phyloP scores from a whole-genome alignment of 2,113 vertebrate species.

The Coptodon bakossiorum region DNA sequence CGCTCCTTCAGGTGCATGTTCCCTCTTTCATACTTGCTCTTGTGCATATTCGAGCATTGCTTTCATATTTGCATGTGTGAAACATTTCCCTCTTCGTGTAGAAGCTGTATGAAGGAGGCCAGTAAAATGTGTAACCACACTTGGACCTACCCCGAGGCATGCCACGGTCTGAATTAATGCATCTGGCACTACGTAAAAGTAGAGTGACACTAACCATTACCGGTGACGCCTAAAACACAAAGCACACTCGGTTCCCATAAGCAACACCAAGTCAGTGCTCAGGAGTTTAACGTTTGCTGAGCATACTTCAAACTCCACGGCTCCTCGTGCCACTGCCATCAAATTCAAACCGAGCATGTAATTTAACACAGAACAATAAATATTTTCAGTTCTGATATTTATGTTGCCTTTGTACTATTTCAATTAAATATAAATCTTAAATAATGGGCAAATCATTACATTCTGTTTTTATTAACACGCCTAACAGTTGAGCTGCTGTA shows the following conservation, averaged over 20 bases:
- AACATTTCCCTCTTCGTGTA: constrained; percentile 11
- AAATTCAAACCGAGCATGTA: neutral
- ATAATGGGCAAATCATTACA: neutral
- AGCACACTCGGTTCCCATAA: constrained; percentile 44
- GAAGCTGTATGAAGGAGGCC: constrained; percentile 10
- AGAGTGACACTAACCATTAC: constrained; percentile 61
- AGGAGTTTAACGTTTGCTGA: constrained; percentile 9
- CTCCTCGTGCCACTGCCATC: neutral
- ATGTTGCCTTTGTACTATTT: neutral
- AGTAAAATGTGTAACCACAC: constrained; percentile 14
- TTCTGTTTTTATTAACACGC: neutral
- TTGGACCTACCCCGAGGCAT: constrained; percentile 12
- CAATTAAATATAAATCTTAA: neutral
- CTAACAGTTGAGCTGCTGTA: neutral
- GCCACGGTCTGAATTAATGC: constrained; percentile 21
- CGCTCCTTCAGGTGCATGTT: neutral
- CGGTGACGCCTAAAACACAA: constrained; percentile 49
- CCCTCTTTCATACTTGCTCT: neutral
- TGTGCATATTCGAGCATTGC: neutral
- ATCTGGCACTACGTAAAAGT: constrained; percentile 47
- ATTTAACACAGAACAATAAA: neutral
- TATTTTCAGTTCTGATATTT: neutral
- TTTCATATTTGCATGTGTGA: constrained; percentile 31
- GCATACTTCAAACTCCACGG: neutral
- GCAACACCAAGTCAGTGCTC: neutral